Evolutionary conservation across 1,140 invertebrate genomes (phyloP).

Genomic region (Drosophila lacertosa): DNA sequence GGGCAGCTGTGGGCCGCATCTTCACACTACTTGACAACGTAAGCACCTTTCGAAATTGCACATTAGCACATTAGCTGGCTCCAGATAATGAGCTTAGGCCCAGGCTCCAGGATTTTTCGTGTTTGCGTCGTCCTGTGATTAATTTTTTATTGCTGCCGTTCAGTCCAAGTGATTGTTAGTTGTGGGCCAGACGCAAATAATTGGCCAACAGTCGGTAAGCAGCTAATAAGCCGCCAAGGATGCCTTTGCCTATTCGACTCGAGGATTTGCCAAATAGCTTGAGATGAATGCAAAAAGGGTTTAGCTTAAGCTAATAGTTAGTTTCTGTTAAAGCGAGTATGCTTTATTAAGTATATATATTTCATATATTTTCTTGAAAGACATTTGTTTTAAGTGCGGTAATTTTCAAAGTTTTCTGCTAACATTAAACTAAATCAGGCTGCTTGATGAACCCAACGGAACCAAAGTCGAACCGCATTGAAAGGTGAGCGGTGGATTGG

Average conservation of each 20-base stretch:
- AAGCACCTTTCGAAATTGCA: constrained; percentile 81
- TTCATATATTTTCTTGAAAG: no score
- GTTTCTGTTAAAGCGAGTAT: no score
- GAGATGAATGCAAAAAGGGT: no score
- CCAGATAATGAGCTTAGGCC: constrained; percentile 40
- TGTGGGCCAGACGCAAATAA: constrained; percentile 26
- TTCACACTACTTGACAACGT: constrained; percentile 83
- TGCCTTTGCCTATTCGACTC: neutral
- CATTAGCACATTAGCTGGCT: constrained; percentile 76
- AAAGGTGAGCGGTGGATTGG: neutral
- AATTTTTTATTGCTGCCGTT: constrained; percentile 71
- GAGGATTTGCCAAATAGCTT: no score
- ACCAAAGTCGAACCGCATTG: neutral
- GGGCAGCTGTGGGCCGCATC: constrained; percentile 35
- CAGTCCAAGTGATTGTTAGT: constrained; percentile 26
- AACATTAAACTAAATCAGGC: constrained; percentile 1
- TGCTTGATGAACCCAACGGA: neutral
- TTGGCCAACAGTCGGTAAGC: constrained; percentile 26
- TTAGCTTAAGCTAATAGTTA: no score
- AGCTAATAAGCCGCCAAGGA: constrained; percentile 39
- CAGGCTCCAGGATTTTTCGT: neutral
- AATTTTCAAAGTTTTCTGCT: no score
- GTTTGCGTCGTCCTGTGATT: constrained; percentile 55
- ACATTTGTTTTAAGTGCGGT: no score
- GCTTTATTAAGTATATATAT: no score